Evolutionary conservation across 2,113 vertebrate species (phyloP).

Genomic region (Gavia stellata): DNA sequence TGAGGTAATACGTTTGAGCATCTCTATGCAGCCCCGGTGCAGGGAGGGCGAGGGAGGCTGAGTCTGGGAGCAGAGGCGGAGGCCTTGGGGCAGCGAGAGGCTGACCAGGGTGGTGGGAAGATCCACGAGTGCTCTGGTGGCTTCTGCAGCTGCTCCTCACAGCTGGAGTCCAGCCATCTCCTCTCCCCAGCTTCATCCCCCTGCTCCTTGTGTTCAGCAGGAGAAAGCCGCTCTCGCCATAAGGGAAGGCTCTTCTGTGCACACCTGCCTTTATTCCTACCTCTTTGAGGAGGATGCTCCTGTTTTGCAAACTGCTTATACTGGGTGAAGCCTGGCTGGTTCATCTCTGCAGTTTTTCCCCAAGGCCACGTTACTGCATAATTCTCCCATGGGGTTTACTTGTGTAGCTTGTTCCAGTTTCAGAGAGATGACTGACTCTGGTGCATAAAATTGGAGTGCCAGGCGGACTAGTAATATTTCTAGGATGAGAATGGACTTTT

Average conservation of each 20-base stretch:
- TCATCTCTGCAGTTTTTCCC: background rate
- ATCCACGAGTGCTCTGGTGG: rapidly evolving
- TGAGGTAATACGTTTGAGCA: background rate
- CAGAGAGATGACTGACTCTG: conserved; percentile 1
- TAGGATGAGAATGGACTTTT: background rate
- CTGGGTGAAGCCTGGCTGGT: background rate
- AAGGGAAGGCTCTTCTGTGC: background rate
- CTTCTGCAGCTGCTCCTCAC: background rate
- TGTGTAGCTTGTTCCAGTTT: background rate
- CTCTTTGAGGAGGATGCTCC: background rate
- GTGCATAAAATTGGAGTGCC: conserved; percentile 40
- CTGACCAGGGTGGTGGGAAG: background rate
- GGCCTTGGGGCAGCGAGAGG: background rate
- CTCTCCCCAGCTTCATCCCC: background rate
- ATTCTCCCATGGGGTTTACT: background rate
- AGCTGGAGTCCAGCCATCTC: background rate
- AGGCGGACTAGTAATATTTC: background rate
- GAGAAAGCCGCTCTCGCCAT: background rate
- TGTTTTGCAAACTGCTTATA: background rate
- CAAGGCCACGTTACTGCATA: background rate
- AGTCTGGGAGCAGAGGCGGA: background rate
- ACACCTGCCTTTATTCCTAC: background rate
- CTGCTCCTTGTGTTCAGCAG: background rate
- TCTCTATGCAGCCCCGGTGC: rapidly evolving
- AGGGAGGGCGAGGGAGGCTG: background rate